Evolutionary conservation across 2,113 vertebrate genomes (phyloP), one percentile per base, ranked within the genome.

Genomic region (Malurus alboscapulatus): DNA sequence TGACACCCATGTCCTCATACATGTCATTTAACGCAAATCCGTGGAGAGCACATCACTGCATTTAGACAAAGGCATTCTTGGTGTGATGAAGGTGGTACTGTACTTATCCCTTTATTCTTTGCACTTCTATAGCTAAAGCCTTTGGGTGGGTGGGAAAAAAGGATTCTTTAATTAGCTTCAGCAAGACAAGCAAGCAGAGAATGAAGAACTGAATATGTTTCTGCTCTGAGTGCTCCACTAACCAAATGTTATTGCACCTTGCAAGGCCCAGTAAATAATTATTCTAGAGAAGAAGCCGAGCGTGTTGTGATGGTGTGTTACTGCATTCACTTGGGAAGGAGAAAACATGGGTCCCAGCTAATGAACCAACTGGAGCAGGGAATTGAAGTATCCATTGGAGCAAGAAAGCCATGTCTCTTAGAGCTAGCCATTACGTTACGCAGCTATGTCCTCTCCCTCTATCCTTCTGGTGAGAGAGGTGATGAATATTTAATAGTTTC

Each of bases 401-500:
- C 95, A 94, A 92, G 79, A 94, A 93, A 94, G 48, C 10, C 44
- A 67, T 9, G 76, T 86, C 76, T 95, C 48, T 51, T 55, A 88
- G 25, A 88, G 40, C 15, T 59, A 90, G 19, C 40, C 59, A 59
- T 71, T 84, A 84, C 32, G 55, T 62, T 88, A 86, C 32, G 44
- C 34, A 77, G 47, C 61, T 65, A 62, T 76, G 44, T 83, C 74
- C 11, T 27, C 51, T 92, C 34, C 8, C 44, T 77, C 38, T 71
- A 19, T 27, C 29, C 6, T 84, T 72, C 72, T 65, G 36, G 21
- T 63, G 69, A 81, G n/a, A 1, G 9, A 63, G 24, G 14, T 80
- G 14, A 38, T 96, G 63, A 96, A 95, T 96, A 92, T 94, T 95
- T 94, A 88, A 93, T 90, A 88, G 17, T 67, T 86, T 88, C 55